Evolutionary conservation across 2,113 vertebrate genomes (phyloP), one percentile per base, ranked within the genome.

Genomic region (Leptosomus discolor): DNA sequence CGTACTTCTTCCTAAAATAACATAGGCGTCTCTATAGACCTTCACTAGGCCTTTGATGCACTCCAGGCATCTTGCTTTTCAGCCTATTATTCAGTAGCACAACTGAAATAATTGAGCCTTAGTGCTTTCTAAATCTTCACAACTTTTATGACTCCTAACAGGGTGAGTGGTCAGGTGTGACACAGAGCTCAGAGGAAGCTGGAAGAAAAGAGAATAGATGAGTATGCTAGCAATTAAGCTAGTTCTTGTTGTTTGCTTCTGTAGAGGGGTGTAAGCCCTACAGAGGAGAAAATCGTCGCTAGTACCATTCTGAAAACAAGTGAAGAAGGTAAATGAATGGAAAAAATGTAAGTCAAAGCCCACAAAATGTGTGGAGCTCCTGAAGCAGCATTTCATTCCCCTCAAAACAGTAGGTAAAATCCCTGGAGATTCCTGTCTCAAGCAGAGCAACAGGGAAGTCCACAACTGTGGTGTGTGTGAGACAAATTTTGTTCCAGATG

Each of bases 31-130:
- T 92, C 89, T 89, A 43, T n/a, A 95, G 91, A 85, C 80, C 64
- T 96, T 96, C 77, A 45, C 73, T 32, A 85, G 84, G 94, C 57
- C 84, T 97, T 96, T 96, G 95, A 96, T 91, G 93, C 84, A 73
- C 92, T 85, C 81, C 94, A 97, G 91, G 92, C 84, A 78, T 85
- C 79, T 92, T 94, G 78, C 84, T 91, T 90, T 85, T 74, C 36
- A 16, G 73, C 68, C 69, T 57, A 36, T 92, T 92, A 94, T 68
- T 91, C 92, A 89, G 80, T 41, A 75, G 45, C 92, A 95, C 84
- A 85, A 64, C 93, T 85, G 0, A 91, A 96, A 90, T 96, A 96
- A 96, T 94, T 94, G 81, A 60, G 39, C n/a, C n/a, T 87, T 69
- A 41, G 53, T 79, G 45, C 61, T 81, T 48, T 43, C 58, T 75